These are phyloP conservation scores for Eristalis arbustorum DNA, from an alignment of 2,888 invertebrate genomes.

Conservation along the genomic window DNA sequence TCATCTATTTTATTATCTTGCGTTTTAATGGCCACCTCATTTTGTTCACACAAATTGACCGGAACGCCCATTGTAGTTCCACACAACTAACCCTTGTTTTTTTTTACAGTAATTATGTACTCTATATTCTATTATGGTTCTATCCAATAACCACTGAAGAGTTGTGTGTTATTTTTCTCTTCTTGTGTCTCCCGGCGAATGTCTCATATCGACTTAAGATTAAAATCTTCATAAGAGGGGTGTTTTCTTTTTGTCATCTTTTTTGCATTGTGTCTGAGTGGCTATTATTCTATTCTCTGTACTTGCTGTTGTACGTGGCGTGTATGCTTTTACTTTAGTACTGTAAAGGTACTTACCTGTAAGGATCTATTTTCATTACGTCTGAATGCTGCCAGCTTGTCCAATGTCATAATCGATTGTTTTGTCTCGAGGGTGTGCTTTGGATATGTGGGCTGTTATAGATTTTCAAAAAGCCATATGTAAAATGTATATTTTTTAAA, in stretches of 20 bases:
- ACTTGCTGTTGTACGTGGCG: background rate
- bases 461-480: background rate
- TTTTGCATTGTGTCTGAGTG: background rate
- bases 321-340: background rate
- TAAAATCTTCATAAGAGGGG: background rate
- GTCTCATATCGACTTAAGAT: background rate
- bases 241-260: background rate
- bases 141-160: background rate
- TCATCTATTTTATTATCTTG: background rate
- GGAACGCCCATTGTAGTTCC: background rate
- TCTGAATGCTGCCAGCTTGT: background rate
- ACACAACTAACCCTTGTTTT: background rate
- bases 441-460: background rate
- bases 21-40: background rate
- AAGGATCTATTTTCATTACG: background rate
- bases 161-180: background rate
- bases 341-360: background rate
- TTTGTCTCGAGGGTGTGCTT: background rate
- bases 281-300: background rate
- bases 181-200: background rate
- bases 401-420: background rate
- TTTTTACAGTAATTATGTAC: background rate
- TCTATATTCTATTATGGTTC: background rate
- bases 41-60: background rate
- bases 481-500: too few species aligned